Percentiles rank a stretch among this genome's conserved stretches.
These are phyloP conservation scores for Drosophila borborema DNA, from an alignment of 2,888 invertebrate genomes.

Conservation along the genomic window DNA sequence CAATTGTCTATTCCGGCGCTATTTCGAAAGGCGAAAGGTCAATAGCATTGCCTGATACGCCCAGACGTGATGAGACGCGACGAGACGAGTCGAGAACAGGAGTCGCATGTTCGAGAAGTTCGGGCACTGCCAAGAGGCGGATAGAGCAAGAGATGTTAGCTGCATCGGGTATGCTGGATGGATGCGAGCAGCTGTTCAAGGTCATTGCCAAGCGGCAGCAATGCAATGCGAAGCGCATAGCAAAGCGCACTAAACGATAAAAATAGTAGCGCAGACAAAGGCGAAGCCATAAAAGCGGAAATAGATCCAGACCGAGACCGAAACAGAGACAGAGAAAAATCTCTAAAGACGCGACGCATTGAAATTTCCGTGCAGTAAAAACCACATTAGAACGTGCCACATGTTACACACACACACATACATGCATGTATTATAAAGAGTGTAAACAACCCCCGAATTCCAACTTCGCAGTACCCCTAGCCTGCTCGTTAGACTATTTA, in stretches of 20 bases:
- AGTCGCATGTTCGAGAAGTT: slow-evolving; percentile 5
- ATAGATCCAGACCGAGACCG: slow-evolving; percentile 19
- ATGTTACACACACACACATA: slow-evolving; percentile 38
- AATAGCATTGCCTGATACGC: slow-evolving; percentile 51
- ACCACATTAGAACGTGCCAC: slow-evolving; percentile 56
- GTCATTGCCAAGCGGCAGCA: slow-evolving; percentile 61
- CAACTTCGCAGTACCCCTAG: slow-evolving; percentile 27
- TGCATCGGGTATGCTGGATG: not conserved
- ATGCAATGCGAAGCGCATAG: slow-evolving; percentile 25
- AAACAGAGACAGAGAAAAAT: slow-evolving; percentile 7
- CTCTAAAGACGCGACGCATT: slow-evolving; percentile 3
- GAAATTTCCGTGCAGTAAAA: slow-evolving; percentile 59
- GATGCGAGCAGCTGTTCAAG: slow-evolving; percentile 54
- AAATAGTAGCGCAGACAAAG: slow-evolving; percentile 52
- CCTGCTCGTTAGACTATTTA: slow-evolving; percentile 4
- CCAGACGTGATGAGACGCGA: slow-evolving; percentile 19
- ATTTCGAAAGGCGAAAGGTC: slow-evolving; percentile 48
- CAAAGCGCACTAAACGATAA: slow-evolving; percentile 6
- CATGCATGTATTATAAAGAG: not conserved
- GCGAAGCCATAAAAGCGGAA: slow-evolving; percentile 30
- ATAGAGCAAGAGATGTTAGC: not conserved
- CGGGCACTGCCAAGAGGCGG: not conserved
- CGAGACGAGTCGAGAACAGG: slow-evolving; percentile 3
- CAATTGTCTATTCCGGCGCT: not conserved
- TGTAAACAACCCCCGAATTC: slow-evolving; percentile 49